phyloP scores from a whole-genome alignment of 2,113 vertebrate species.

The Halichoerus grypus region DNA sequence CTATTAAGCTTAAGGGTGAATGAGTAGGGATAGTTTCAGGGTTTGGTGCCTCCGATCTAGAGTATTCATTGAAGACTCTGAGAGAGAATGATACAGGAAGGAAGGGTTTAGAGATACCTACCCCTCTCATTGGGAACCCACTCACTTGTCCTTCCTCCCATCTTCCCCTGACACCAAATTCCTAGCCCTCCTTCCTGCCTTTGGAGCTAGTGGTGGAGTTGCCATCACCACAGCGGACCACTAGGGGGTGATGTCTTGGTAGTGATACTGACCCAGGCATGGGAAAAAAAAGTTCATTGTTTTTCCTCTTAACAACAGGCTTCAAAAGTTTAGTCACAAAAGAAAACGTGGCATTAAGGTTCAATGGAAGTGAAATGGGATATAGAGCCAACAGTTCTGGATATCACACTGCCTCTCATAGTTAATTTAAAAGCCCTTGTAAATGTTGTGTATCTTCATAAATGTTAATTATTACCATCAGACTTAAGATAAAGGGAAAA shows the following conservation, averaged over 20 bases:
- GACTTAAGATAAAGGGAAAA: not conserved
- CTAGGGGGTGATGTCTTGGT: not conserved
- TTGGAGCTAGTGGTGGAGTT: not conserved
- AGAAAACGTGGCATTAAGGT: not conserved
- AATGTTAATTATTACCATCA: constrained; percentile 18
- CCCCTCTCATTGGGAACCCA: not conserved
- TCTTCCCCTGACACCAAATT: not conserved
- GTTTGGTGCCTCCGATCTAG: not conserved
- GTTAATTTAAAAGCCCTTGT: not conserved
- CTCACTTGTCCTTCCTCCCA: not conserved
- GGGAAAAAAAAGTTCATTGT: not conserved
- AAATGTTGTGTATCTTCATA: not conserved
- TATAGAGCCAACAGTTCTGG: not conserved
- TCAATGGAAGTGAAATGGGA: not conserved
- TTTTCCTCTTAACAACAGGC: not conserved
- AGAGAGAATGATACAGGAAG: not conserved
- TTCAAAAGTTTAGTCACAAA: not conserved
- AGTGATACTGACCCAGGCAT: not conserved
- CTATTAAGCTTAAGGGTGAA: not conserved
- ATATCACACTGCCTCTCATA: not conserved
- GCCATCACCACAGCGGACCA: not conserved
- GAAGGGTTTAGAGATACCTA: not conserved
- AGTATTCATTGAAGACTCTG: not conserved
- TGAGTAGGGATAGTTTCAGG: not conserved
- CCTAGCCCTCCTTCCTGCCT: not conserved